Percentiles rank a stretch among this genome's conserved stretches.
phyloP scores from a whole-genome alignment of 2,888 invertebrate species.

The Harpalus rufipes region DNA sequence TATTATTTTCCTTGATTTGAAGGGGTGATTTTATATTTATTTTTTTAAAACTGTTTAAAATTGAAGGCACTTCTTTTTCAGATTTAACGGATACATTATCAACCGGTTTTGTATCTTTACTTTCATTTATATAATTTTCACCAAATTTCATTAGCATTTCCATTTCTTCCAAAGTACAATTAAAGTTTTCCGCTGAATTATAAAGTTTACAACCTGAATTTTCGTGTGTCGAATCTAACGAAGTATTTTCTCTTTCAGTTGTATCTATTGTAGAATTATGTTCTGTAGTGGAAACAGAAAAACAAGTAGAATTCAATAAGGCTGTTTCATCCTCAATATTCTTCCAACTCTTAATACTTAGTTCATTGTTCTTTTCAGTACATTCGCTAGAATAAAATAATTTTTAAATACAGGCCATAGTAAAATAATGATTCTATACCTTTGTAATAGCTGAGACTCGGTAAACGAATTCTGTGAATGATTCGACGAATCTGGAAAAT shows the following conservation, averaged over 20 bases:
- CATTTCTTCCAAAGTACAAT: slow-evolving; percentile 77
- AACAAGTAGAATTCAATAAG: neutral
- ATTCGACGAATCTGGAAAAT: neutral
- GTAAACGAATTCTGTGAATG: neutral
- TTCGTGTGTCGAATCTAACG: neutral
- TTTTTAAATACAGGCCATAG: neutral
- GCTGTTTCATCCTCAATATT: neutral
- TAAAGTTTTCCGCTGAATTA: slow-evolving; percentile 71
- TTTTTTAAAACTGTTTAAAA: slow-evolving; percentile 19
- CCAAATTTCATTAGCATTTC: slow-evolving; percentile 76
- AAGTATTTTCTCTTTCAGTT: slow-evolving; percentile 1
- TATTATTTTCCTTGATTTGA: too few relatives aligned
- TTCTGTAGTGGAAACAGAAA: neutral
- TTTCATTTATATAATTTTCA: slow-evolving; percentile 72
- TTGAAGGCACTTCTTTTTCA: slow-evolving; percentile 60
- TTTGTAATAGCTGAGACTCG: neutral
- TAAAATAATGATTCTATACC: neutral
- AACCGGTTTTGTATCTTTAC: slow-evolving; percentile 13
- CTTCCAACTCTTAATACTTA: neutral
- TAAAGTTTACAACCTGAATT: neutral
- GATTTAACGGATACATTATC: neutral
- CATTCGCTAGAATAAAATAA: neutral
- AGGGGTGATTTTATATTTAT: too few relatives aligned
- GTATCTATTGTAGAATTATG: neutral
- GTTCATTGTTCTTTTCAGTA: neutral